Evolutionary conservation across 1,140 invertebrate species (phyloP), one percentile per base, ranked within the genome.

Genomic region (Platorchestia sp.): DNA sequence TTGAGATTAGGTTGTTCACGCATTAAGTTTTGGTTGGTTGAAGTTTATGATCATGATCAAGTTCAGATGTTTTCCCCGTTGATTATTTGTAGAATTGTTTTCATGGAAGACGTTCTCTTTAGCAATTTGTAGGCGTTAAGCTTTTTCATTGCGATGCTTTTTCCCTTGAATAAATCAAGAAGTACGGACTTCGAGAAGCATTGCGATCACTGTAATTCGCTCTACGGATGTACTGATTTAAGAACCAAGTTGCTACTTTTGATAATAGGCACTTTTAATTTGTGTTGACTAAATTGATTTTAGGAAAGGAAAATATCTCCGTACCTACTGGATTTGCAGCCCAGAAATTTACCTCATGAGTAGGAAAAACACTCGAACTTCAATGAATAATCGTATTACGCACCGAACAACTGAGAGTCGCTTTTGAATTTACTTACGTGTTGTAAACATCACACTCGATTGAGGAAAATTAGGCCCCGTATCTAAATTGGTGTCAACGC

Each of bases 21-120:
- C 44, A 90, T 90, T 90, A 90, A 90, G 87, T 90, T 90, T 90
- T 90, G 87, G 27, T 87, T 36, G 36, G 86, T 90, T 90, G 87
- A 43, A 90, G 87, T 90, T 90, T 90, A 90, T 90, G 36, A 22
- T 75, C 87, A 90, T 44, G 6, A 90, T 42, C 87, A 5, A 41
- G 41, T 90, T 90, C 16, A 42, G 87, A 43, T 90, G 87, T 90
- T 90, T 90, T 44, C 41, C 27, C 19, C 5, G 87, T 90, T 90
- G 87, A 45, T 90, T 90, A 45, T 42, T 90, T 90, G 14, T 75
- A 75, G 59, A 41, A 42, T 90, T 90, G 87, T 90, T 90, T 42
- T 14, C 10, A 90, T 14, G 5, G 41, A 90, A 45, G 41, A 14
- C 27, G 36, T n/a, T 10, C 3, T 90, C 41, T 90, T 44, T 41